phyloP scores from a whole-genome alignment of 2,797 vertebrate species.

The Danionella dracula region DNA sequence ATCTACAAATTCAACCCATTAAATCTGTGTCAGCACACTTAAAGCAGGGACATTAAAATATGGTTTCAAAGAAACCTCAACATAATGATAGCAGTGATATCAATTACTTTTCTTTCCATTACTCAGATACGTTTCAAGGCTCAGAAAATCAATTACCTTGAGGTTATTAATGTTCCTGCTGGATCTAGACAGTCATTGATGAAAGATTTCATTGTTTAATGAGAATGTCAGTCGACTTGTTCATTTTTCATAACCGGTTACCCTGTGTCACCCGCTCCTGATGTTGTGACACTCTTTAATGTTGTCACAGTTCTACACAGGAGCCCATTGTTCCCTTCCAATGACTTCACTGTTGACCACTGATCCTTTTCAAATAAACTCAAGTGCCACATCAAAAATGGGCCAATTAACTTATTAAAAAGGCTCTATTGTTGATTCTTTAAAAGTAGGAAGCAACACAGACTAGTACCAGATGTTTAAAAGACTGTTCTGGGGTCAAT shows the following conservation, averaged over 20 bases:
- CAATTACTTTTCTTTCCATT: conserved; percentile 26
- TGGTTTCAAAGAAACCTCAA: conserved; percentile 26
- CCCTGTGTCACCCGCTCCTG: not conserved
- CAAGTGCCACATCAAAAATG: conserved; percentile 10
- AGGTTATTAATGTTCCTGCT: conserved; percentile 24
- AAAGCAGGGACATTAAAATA: conserved; percentile 24
- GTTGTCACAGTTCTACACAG: conserved; percentile 16
- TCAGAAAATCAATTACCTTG: conserved; percentile 18
- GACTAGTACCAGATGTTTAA: conserved; percentile 8
- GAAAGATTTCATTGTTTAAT: conserved; percentile 2
- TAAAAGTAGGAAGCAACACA: not conserved
- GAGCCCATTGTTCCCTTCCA: conserved; percentile 11
- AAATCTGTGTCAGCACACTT: conserved; percentile 29
- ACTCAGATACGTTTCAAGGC: conserved; percentile 17
- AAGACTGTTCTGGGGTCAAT: not conserved
- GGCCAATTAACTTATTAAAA: conserved; percentile 11
- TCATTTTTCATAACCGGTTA: conserved; percentile 15
- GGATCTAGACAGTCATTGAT: conserved; percentile 10
- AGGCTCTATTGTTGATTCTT: conserved; percentile 12
- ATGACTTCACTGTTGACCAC: conserved; percentile 15
- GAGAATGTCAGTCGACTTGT: conserved; percentile 15
- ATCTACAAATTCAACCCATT: conserved; percentile 20
- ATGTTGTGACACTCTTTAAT: conserved; percentile 24
- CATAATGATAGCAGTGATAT: conserved; percentile 16
- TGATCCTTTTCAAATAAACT: conserved; percentile 11